phyloP scores from a whole-genome alignment of 2,888 invertebrate species.

The Cheilosia scutellata region DNA sequence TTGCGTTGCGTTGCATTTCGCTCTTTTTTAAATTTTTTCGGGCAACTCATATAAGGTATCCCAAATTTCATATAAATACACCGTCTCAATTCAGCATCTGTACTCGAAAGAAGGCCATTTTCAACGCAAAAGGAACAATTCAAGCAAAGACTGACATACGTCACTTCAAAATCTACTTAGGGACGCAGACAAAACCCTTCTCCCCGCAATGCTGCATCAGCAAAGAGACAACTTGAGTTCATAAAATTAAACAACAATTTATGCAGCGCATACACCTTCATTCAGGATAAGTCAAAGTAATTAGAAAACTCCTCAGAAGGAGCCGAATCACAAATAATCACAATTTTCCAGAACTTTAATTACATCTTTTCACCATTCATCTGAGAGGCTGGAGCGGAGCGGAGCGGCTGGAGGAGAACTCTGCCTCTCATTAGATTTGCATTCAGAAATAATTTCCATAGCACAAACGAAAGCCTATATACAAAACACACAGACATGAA shows the following conservation, averaged over 20 bases:
- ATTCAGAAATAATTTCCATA: constrained; percentile 54
- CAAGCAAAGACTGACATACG: too few species aligned
- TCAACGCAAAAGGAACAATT: too few species aligned
- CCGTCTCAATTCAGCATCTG: too few species aligned
- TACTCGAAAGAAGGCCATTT: too few species aligned
- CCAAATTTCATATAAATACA: too few species aligned
- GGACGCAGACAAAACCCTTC: neutral
- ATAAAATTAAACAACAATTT: constrained; percentile 22
- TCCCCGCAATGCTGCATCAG: neutral
- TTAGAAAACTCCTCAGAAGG: constrained; percentile 56
- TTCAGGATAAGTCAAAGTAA: constrained; percentile 53
- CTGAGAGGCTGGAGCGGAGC: neutral
- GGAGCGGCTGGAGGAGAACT: neutral
- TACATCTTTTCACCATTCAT: constrained; percentile 56
- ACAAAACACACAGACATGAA: neutral
- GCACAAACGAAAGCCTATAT: constrained; percentile 18
- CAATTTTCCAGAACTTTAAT: constrained; percentile 58
- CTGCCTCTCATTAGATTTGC: constrained; percentile 62
- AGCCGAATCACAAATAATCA: constrained; percentile 54
- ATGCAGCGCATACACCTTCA: constrained; percentile 45
- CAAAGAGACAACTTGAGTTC: neutral
- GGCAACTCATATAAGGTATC: too few species aligned
- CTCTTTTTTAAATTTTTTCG: too few species aligned
- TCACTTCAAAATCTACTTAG: neutral
- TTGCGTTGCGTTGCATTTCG: too few species aligned